phyloP scores from a whole-genome alignment of 2,797 vertebrate species.

The Hafferia zeledoni region DNA sequence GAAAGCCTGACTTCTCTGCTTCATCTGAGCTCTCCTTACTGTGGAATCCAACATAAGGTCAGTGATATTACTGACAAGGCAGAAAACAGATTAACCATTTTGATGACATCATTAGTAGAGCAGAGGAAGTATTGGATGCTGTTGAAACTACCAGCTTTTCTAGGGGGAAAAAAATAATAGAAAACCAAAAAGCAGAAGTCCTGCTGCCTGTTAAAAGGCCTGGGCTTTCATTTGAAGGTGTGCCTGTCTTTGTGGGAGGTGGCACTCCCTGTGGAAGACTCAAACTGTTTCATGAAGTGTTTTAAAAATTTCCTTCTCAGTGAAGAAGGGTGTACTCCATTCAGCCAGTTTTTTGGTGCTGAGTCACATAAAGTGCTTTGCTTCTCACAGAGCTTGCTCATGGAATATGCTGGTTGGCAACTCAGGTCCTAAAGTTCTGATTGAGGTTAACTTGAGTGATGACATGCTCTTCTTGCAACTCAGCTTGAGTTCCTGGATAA shows the following conservation, averaged over 20 bases:
- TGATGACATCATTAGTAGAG: too few relatives aligned
- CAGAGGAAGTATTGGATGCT: too few relatives aligned
- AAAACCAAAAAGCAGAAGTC: neutral
- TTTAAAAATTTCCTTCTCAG: neutral
- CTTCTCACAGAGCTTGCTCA: neutral
- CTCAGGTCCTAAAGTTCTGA: neutral
- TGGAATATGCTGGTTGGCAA: neutral
- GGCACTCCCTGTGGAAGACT: neutral
- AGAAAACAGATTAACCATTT: too few relatives aligned
- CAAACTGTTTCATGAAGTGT: neutral
- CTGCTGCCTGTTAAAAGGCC: neutral
- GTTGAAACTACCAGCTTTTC: too few relatives aligned
- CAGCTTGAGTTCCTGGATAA: neutral
- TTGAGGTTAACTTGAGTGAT: neutral
- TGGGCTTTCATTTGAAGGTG: neutral
- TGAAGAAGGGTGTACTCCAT: neutral
- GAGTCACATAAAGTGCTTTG: neutral
- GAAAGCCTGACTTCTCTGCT: too few relatives aligned
- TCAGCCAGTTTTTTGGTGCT: neutral
- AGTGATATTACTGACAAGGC: too few relatives aligned
- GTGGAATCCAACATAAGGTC: too few relatives aligned
- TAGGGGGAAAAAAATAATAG: too few relatives aligned
- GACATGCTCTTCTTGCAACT: neutral
- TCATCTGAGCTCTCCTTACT: too few relatives aligned
- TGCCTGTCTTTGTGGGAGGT: neutral